Evolutionary conservation across 1,140 invertebrate species (phyloP), one percentile per base, ranked within the genome.

Genomic region (Anastatus disparis): DNA sequence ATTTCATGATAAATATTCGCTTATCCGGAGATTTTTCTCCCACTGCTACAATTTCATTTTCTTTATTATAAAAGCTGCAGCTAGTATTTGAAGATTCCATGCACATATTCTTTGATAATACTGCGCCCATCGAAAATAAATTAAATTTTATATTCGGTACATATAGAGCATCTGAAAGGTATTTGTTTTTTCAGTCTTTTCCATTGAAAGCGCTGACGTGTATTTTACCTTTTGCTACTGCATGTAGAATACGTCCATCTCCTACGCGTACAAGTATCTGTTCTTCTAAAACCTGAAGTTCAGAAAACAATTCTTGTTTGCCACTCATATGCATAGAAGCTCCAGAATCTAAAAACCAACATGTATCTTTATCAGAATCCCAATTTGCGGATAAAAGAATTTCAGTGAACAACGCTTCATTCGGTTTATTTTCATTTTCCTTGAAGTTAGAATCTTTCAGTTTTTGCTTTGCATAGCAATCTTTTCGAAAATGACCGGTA

Each of bases 111-210:
- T n/a, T n/a, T n/a, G n/a, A 12, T 7, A 38, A 42, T 0, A 70
- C 79, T 38, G 75, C 20, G 22, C 78, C 80, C 10, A 81, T 72
- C 38, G 50, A 68, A 70, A 74, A 26, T 13, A 20, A 50, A n/a
- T 22, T 17, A 27, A 67, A 17, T 40, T 9, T 3, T 62, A 42
- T 20, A 38, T n/a, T 31, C 46, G 2, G 62, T 48, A 17, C 10
- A n/a, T 66, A 84, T 56, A 85, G 62, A 9, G 85, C 83, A 66
- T 86, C 75, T 1, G 78, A 58, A 15, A 84, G 68, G 76, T 75
- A 65, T 68, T 74, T 74, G 40, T 50, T 4, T 22, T 46, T n/a
- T 76, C 74, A 81, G 2, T 48, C 22, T 0, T 64, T 35, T 22
- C 76, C 76, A 61, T 80, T 64, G 20, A 53, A 74, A 22, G 72